These are phyloP conservation scores for Xanthorhoe designata DNA, from an alignment of 2,888 invertebrate genomes.

Conservation along the genomic window DNA sequence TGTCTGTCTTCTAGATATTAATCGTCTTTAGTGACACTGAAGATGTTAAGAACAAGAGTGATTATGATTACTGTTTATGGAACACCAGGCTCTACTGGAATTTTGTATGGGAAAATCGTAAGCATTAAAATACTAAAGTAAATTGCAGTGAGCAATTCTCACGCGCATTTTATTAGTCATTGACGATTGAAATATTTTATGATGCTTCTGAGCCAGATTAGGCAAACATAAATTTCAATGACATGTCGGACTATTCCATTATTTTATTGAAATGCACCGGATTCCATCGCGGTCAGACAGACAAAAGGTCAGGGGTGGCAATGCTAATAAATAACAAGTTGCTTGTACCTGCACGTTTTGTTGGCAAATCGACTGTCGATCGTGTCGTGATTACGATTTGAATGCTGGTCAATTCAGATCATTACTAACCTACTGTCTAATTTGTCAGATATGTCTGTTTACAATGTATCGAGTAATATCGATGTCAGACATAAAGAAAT, in stretches of 20 bases:
- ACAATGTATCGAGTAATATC: background rate
- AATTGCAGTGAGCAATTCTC: conserved; percentile 3
- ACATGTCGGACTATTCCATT: conserved; percentile 10
- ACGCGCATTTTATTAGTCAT: background rate
- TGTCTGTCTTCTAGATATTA: too few relatives aligned
- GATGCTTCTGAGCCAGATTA: background rate
- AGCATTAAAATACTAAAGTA: background rate
- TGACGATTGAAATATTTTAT: background rate
- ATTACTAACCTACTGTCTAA: conserved; percentile 32
- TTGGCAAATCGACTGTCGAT: conserved; percentile 35
- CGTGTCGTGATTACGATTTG: conserved; percentile 31
- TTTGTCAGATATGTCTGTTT: conserved; percentile 24
- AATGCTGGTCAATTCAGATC: conserved; percentile 31
- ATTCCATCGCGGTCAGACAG: conserved; percentile 56
- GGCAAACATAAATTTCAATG: conserved; percentile 12
- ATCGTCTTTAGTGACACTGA: too few relatives aligned
- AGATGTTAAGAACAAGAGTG: background rate
- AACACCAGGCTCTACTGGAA: too few relatives aligned
- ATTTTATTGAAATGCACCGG: conserved; percentile 33
- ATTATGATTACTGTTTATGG: background rate
- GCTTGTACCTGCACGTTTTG: conserved; percentile 28
- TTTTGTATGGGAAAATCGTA: background rate
- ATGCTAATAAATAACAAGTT: conserved; percentile 38
- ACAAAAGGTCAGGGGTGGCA: conserved; percentile 57
- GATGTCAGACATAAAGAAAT: too few relatives aligned